phyloP scores from a whole-genome alignment of 2,797 vertebrate species.

The Poecilia wingei region DNA sequence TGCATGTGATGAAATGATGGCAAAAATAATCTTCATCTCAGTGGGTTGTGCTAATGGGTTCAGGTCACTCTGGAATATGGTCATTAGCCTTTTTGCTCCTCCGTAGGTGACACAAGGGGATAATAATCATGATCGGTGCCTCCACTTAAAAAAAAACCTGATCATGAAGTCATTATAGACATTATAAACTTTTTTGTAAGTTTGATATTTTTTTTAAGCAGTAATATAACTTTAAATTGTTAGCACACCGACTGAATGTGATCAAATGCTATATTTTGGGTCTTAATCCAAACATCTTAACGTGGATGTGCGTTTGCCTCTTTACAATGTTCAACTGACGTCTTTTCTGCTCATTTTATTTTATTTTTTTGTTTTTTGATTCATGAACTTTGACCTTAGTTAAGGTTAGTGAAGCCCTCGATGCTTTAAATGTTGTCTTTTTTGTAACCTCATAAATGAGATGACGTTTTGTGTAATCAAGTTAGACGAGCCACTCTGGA shows the following conservation, averaged over 20 bases:
- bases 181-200: neutral
- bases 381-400: neutral
- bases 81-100: neutral
- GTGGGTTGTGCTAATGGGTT: neutral
- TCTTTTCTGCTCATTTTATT: neutral
- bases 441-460: neutral
- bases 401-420: neutral
- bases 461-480: neutral
- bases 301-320: neutral
- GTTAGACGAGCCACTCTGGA: neutral
- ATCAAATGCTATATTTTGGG: neutral
- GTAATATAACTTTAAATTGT: neutral
- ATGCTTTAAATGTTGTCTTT: neutral
- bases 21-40: neutral
- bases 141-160: neutral
- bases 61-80: neutral
- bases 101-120: neutral
- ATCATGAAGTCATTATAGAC: neutral
- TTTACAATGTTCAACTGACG: neutral
- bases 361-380: neutral
- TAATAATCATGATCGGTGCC: neutral
- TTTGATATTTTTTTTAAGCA: neutral
- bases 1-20: neutral
- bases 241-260: neutral
- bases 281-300: neutral